Percentiles rank a stretch among this genome's conserved stretches.
Evolutionary conservation across 1,140 invertebrate genomes (phyloP).

Genomic region (Ectropis grisescens): DNA sequence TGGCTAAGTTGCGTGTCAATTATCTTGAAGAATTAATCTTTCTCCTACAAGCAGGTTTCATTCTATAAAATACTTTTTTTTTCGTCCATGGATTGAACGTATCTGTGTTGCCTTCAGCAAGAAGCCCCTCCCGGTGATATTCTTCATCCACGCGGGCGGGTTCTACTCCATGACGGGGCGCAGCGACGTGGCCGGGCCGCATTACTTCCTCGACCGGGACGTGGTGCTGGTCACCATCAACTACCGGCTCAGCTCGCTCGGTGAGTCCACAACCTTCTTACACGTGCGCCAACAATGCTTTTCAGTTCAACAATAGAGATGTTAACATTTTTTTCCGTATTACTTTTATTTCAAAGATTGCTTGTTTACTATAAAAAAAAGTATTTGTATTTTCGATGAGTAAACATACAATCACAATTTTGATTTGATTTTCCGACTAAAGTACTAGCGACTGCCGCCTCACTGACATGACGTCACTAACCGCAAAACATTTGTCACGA

Average conservation of each 20-base stretch:
- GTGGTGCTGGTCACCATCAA: slow-evolving; percentile 80
- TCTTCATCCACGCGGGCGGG: slow-evolving; percentile 70
- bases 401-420: background rate
- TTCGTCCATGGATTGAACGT: slow-evolving; percentile 7
- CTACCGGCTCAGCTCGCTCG: slow-evolving; percentile 75
- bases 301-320: no score
- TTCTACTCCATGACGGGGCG: slow-evolving; percentile 52
- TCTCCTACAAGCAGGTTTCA: no score
- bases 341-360: slow-evolving; percentile 1
- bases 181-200: slow-evolving; percentile 69
- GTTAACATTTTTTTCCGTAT: background rate
- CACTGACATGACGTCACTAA: no score
- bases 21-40: no score
- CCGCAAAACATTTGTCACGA: no score
- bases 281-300: no score
- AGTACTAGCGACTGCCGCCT: background rate
- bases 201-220: slow-evolving; percentile 75
- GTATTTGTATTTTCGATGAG: no score
- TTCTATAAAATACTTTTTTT: slow-evolving; percentile 17
- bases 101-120: slow-evolving; percentile 7
- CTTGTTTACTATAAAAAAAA: background rate
- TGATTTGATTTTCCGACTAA: background rate
- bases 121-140: slow-evolving; percentile 65
- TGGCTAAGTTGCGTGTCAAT: no score
- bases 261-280: slow-evolving; percentile 21